Conservation (phyloP, 2,797 vertebrate genomes). For the Crax fasciolata region DNA sequence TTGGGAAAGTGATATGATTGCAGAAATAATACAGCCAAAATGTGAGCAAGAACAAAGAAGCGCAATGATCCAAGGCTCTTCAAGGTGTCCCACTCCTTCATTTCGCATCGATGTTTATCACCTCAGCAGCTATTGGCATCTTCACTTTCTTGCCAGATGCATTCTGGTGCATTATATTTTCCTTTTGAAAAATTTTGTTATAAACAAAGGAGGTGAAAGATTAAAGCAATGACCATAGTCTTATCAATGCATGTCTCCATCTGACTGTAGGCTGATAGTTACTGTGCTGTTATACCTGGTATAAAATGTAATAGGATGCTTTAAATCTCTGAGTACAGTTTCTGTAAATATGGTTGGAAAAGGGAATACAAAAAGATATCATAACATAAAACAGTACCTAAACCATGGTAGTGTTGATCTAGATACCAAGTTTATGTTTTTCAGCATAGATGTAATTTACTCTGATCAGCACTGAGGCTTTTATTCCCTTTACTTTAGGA, state of each 20-base stretch:
- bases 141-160: conserved; percentile 9
- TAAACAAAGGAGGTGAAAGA: neutral
- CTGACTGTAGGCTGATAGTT: neutral
- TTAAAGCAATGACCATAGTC: neutral
- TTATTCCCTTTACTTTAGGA: conserved; percentile 7
- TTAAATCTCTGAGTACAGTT: conserved; percentile 24
- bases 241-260: neutral
- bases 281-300: neutral
- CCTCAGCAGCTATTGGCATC: neutral
- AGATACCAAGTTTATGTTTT: neutral
- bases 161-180: neutral
- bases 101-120: conserved; percentile 29
- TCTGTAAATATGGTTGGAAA: neutral
- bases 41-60: neutral
- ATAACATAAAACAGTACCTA: neutral
- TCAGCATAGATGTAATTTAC: conserved; percentile 1
- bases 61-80: neutral
- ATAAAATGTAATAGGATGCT: neutral
- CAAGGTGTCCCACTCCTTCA: neutral
- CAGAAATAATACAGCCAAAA: neutral
- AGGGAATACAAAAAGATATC: neutral
- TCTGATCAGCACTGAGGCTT: neutral
- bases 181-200: neutral
- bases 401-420: neutral
- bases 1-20: neutral